These are phyloP conservation scores for Lophius americanus DNA, from an alignment of 2,797 vertebrate genomes.

Conservation along the genomic window DNA sequence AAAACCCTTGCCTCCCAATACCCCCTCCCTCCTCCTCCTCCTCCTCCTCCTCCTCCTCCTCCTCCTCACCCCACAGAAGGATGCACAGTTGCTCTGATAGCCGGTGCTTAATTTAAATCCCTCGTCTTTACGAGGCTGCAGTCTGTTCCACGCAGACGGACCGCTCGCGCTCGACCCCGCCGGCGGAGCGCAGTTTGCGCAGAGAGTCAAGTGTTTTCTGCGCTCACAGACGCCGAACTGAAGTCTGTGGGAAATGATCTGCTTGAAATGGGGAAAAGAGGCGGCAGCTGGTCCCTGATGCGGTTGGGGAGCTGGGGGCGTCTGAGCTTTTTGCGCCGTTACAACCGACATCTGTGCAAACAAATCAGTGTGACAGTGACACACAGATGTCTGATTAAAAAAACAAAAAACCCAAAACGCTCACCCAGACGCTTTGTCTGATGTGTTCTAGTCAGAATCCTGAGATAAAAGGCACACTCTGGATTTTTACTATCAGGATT, in stretches of 20 bases:
- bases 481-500: no score
- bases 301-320: conserved; percentile 3
- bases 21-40: conserved; percentile 51
- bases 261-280: conserved; percentile 49
- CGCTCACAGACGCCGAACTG: conserved; percentile 25
- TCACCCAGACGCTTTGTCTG: no score
- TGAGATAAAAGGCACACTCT: no score
- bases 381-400: no score
- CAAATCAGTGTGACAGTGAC: conserved; percentile 18
- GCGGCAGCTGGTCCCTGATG: conserved; percentile 64
- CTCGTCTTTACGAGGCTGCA: conserved; percentile 48
- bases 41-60: conserved; percentile 48
- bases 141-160: conserved; percentile 35
- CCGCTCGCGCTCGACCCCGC: conserved; percentile 12
- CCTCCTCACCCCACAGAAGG: conserved; percentile 47
- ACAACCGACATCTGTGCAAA: conserved; percentile 18
- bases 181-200: conserved; percentile 16
- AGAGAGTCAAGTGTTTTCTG: conserved; percentile 5
- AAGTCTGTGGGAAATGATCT: conserved; percentile 47
- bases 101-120: conserved; percentile 77
- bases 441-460: no score
- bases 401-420: no score
- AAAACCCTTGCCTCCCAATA: conserved; percentile 62
- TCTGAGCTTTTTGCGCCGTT: conserved; percentile 17
- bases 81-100: conserved; percentile 72